Evolutionary conservation across 2,888 invertebrate species (phyloP), one percentile per base, ranked within the genome.

Genomic region (Thera britannica): DNA sequence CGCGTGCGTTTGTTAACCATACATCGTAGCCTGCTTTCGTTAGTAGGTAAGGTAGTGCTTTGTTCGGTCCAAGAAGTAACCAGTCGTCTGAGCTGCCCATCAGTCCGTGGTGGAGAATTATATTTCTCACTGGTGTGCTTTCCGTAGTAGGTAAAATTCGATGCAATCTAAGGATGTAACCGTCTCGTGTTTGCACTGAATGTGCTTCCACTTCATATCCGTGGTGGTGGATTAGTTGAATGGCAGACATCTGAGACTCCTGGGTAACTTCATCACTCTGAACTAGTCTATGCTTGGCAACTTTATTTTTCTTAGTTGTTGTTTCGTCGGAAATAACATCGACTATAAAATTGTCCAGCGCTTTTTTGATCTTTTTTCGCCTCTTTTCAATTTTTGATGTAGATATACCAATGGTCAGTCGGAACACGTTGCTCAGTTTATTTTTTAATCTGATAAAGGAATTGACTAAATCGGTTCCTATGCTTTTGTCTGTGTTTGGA

Each of bases 1-100:
- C 85, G 69, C 86, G 80, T 5, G 83, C 83, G 65, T 94, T 94
- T 8, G 91, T 83, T 87, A 87, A 92, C 96, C 90, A 97, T 0
- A 94, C 93, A 71, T 94, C 94, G 71, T 89, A 94, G 7, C 93
- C 92, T 4, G 84, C 83, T 62, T 96, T 86, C 86, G 92, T 84
- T 88, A 96, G 60, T 46, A 84, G 67, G 70, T 83, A 87, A 0
- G 87, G 83, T 4, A 88, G 68, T 8, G 83, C 74, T 64, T 71
- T 75, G n/a, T 78, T 74, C 23, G 79, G 72, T 2, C 85, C 85
- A 36, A 85, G 77, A 9, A 85, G 65, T 23, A 87, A 62, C 87
- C 87, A 87, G 67, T 88, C 85, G 46, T 80, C 80, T n/a, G 86
- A 80, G 68, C 83, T 83, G 2, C 84, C 86, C 64, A 84, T 71